Evolutionary conservation across 53 echinoderm and acorn worm species (phyloP).

Genomic region (Holothuria scabra): DNA sequence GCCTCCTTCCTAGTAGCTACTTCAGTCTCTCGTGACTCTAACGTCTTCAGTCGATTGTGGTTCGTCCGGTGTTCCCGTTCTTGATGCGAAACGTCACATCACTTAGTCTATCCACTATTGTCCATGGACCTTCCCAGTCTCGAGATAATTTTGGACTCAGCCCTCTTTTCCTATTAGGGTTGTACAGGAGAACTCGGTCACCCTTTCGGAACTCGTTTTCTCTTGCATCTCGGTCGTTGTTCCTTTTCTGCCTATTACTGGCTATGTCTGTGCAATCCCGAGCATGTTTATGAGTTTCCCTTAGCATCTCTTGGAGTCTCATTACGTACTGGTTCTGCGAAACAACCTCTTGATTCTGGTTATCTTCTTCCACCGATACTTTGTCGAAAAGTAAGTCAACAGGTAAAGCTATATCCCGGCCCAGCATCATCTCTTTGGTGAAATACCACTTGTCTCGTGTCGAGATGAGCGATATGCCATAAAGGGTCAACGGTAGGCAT

Average conservation of each 20-base stretch:
- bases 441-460: constrained; percentile 3
- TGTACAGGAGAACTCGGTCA: constrained; percentile 26
- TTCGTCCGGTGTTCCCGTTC: not conserved
- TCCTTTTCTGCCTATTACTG: not conserved
- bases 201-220: not conserved
- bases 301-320: not conserved
- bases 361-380: no score
- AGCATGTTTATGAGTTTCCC: not conserved
- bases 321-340: not conserved
- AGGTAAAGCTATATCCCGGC: not conserved
- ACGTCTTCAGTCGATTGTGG: no score
- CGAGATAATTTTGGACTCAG: constrained; percentile 14
- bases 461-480: constrained; percentile 22
- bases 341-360: not conserved
- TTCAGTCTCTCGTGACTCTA: not conserved
- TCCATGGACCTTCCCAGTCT: constrained; percentile 33
- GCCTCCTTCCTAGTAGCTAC: not conserved
- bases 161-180: constrained; percentile 26
- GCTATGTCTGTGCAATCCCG: not conserved
- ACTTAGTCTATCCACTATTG: not conserved
- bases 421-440: constrained; percentile 22
- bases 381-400: not conserved
- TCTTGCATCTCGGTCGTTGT: not conserved
- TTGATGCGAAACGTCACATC: constrained; percentile 33
- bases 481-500: not conserved